Conservation (phyloP, 2,888 invertebrate species). For the Lepidocyrtoides sp. region DNA sequence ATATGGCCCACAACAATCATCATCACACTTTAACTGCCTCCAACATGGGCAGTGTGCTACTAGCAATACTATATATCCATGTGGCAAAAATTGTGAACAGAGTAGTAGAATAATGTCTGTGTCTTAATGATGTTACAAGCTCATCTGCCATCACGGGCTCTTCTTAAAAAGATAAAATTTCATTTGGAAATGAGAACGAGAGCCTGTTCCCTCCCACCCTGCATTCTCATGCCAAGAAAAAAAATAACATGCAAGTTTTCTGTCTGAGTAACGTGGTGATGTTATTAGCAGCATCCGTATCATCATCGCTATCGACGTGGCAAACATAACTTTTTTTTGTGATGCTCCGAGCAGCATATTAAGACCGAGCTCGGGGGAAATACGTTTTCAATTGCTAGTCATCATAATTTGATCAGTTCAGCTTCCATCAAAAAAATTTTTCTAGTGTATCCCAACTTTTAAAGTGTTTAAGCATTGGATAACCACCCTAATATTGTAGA, state of each 20-base stretch:
- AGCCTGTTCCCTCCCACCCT: background rate
- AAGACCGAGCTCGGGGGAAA: background rate
- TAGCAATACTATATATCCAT: too few relatives aligned
- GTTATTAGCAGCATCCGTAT: too few relatives aligned
- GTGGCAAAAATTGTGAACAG: background rate
- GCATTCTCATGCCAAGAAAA: background rate
- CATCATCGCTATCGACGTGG: too few relatives aligned
- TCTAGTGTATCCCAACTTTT: background rate
- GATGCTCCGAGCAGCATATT: background rate
- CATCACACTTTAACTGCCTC: background rate
- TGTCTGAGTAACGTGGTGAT: background rate
- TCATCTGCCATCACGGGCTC: constrained; percentile 3
- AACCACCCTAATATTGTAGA: background rate
- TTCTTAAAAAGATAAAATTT: constrained; percentile 49
- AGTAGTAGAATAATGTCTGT: constrained; percentile 10
- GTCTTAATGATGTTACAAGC: constrained; percentile 39
- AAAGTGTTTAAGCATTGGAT: background rate
- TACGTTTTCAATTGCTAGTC: constrained; percentile 33
- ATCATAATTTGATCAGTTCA: constrained; percentile 25
- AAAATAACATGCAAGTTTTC: background rate
- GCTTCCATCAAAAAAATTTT: background rate
- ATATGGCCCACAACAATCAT: background rate
- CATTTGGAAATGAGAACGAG: background rate
- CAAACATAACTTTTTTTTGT: too few relatives aligned
- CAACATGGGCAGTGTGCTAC: background rate